A percentile compares a stretch with the other conserved stretches of the same genome.
Conservation (phyloP, 2,888 invertebrate genomes). For the Hesperia comma region DNA sequence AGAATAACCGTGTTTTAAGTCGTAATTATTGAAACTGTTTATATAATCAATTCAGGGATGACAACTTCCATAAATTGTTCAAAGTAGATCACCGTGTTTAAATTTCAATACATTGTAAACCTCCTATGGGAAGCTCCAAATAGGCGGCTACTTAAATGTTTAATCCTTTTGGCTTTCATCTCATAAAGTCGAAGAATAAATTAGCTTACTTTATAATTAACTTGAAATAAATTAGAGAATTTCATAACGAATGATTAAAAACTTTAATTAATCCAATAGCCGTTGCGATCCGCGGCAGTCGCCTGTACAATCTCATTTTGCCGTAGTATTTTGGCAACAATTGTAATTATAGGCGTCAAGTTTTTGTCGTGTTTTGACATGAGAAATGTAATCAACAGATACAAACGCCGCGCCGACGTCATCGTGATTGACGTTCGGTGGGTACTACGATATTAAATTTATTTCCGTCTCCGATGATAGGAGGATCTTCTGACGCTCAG, state of each 20-base stretch:
- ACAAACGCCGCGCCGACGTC: slow-evolving; percentile 58
- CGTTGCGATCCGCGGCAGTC: slow-evolving; percentile 45
- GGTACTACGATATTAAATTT: slow-evolving; percentile 63
- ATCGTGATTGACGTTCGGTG: slow-evolving; percentile 64
- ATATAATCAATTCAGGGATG: neutral
- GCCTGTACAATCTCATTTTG: slow-evolving; percentile 45
- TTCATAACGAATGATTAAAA: slow-evolving; percentile 49
- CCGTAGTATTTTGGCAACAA: slow-evolving; percentile 43
- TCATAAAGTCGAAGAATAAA: slow-evolving; percentile 44
- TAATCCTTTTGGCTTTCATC: slow-evolving; percentile 41
- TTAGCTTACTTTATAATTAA: slow-evolving; percentile 47
- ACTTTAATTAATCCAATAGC: slow-evolving; percentile 49
- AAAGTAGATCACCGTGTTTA: slow-evolving; percentile 5
- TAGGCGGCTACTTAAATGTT: slow-evolving; percentile 35
- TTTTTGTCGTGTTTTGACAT: slow-evolving; percentile 54
- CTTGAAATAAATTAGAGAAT: slow-evolving; percentile 47
- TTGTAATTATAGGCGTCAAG: slow-evolving; percentile 47
- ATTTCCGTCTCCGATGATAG: slow-evolving; percentile 38
- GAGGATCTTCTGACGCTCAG: slow-evolving; percentile 24
- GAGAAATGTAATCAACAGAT: slow-evolving; percentile 71
- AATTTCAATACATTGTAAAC: slow-evolving; percentile 27
- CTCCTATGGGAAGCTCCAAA: slow-evolving; percentile 27
- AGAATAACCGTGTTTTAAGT: no score
- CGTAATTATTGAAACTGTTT: no score
- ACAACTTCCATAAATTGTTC: slow-evolving; percentile 3